Conservation (phyloP, 2,113 vertebrate genomes). For the Rhineura floridana region DNA sequence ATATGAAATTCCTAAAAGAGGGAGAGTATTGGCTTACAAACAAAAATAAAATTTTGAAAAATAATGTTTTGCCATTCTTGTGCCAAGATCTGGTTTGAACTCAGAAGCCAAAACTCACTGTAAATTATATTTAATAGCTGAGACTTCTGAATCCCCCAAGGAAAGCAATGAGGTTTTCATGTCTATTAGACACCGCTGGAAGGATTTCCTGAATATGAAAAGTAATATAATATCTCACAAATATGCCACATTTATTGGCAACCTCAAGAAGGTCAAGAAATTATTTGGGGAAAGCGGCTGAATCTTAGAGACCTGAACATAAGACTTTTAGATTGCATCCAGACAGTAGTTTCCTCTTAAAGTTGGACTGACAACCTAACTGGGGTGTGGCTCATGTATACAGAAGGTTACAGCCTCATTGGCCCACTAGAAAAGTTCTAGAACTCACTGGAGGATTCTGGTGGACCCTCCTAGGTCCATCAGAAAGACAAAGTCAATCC, state of each 20-base stretch:
- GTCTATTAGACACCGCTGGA: constrained; percentile 21
- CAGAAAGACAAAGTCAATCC: not conserved
- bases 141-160: constrained; percentile 18
- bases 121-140: constrained; percentile 37
- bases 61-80: constrained; percentile 10
- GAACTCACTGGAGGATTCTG: too few relatives aligned
- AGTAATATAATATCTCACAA: constrained; percentile 8
- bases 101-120: constrained; percentile 22
- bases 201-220: constrained; percentile 31
- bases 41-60: constrained; percentile 22
- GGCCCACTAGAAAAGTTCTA: not conserved
- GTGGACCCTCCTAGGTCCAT: too few relatives aligned
- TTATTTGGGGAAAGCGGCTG: not conserved
- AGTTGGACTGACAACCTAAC: not conserved
- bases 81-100: constrained; percentile 23
- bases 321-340: not conserved
- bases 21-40: constrained; percentile 15
- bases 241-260: constrained; percentile 11
- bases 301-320: not conserved
- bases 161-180: constrained; percentile 29
- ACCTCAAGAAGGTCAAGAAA: constrained; percentile 3
- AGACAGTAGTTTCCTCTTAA: not conserved
- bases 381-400: not conserved
- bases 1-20: constrained; percentile 16
- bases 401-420: not conserved